phyloP scores from a whole-genome alignment of 2,888 invertebrate genomes.

The Sinopyrophorus schimmeli region DNA sequence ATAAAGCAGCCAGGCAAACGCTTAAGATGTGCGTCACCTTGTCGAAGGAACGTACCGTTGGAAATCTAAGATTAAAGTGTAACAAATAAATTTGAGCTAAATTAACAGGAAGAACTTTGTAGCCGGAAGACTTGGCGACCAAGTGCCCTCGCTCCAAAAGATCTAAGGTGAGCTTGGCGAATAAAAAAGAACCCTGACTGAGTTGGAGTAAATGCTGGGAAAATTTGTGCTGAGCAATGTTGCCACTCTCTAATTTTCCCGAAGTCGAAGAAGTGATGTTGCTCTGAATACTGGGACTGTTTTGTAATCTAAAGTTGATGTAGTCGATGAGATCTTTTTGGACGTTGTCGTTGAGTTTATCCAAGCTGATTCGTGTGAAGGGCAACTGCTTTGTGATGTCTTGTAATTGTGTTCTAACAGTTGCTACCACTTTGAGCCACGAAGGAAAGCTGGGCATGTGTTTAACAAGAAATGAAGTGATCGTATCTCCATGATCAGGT shows the following conservation, averaged over 20 bases:
- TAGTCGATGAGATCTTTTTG: slow-evolving; percentile 87
- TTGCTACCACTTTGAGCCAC: slow-evolving; percentile 90
- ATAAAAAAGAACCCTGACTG: slow-evolving; percentile 88
- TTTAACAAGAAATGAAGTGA: slow-evolving; percentile 84
- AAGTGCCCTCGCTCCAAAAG: slow-evolving; percentile 89
- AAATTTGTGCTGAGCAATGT: slow-evolving; percentile 75
- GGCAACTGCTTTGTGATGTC: slow-evolving; percentile 84
- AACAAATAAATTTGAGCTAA: slow-evolving; percentile 87
- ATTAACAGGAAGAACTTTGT: slow-evolving; percentile 88
- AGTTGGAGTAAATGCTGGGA: slow-evolving; percentile 81
- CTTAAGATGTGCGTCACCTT: slow-evolving; percentile 87
- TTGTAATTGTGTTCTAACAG: slow-evolving; percentile 80
- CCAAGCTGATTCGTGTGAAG: slow-evolving; percentile 74
- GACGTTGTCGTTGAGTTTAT: slow-evolving; percentile 71
- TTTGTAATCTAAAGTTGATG: slow-evolving; percentile 79
- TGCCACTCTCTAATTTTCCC: slow-evolving; percentile 68
- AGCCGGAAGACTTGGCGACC: slow-evolving; percentile 90
- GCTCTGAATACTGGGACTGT: slow-evolving; percentile 80
- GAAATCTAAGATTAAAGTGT: slow-evolving; percentile 90
- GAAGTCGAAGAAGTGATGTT: slow-evolving; percentile 69
- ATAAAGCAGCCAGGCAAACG: slow-evolving; percentile 87
- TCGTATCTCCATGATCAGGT: slow-evolving; percentile 92
- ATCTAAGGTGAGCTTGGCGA: slow-evolving; percentile 88
- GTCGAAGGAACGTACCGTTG: slow-evolving; percentile 87
- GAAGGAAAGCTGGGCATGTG: slow-evolving; percentile 79